Conservation (phyloP, 92 coral and sea anemone species). For the Parazoanthus atlanticus region DNA sequence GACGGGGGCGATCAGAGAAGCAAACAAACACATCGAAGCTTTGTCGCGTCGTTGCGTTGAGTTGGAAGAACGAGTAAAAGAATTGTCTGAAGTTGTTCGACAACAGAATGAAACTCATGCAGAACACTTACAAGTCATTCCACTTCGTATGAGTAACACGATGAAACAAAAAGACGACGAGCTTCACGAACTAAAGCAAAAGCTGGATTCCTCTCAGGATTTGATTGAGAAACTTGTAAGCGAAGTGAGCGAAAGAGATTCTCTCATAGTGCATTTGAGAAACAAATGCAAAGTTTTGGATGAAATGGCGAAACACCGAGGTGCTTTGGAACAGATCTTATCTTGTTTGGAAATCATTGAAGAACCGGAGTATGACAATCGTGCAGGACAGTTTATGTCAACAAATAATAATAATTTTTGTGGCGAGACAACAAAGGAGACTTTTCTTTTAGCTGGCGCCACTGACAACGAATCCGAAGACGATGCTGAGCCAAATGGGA, state of each 20-base stretch:
- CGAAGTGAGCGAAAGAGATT: constrained; percentile 74
- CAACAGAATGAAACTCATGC: constrained; percentile 85
- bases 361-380: constrained; percentile 63
- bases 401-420: constrained; percentile 23
- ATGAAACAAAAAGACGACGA: constrained; percentile 88
- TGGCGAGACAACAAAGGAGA: constrained; percentile 31
- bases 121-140: constrained; percentile 78
- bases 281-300: constrained; percentile 89
- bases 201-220: constrained; percentile 58
- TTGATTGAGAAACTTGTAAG: constrained; percentile 66
- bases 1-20: constrained; percentile 90
- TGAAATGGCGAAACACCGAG: constrained; percentile 89
- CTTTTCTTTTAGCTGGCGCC: constrained; percentile 3
- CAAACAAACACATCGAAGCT: constrained; percentile 90
- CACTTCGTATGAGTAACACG: constrained; percentile 88
- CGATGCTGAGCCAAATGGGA: neutral
- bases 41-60: constrained; percentile 74
- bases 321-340: constrained; percentile 85
- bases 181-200: constrained; percentile 65
- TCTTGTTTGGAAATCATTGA: constrained; percentile 81
- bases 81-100: constrained; percentile 70
- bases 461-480: constrained; percentile 14
- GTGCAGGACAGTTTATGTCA: neutral
- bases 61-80: constrained; percentile 83
- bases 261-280: constrained; percentile 67